A percentile compares a stretch with the other conserved stretches of the same genome.
Evolutionary conservation across 2,113 vertebrate species (phyloP).

Genomic region (Notarius quadriscutis): DNA sequence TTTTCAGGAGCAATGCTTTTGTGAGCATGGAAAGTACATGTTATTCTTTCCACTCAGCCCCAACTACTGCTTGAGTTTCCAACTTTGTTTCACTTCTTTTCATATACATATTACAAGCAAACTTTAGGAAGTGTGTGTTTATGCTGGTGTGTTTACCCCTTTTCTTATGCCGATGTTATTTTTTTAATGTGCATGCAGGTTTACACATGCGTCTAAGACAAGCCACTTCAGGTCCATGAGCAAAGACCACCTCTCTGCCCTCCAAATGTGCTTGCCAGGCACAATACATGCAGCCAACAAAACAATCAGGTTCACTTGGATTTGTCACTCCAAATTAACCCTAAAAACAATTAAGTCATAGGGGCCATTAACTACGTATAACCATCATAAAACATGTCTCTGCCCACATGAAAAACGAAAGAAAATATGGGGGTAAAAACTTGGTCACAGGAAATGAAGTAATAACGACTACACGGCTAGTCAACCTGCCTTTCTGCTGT

Average conservation of each 20-base stretch:
- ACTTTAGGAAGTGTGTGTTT: constrained; percentile 57
- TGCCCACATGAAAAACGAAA: constrained; percentile 55
- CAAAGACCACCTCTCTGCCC: constrained; percentile 50
- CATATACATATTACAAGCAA: background rate
- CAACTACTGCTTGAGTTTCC: constrained; percentile 8
- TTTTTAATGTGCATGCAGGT: constrained; percentile 40
- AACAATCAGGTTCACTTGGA: constrained; percentile 72
- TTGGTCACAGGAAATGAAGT: constrained; percentile 80
- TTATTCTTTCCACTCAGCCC: constrained; percentile 21
- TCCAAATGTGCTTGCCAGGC: constrained; percentile 52
- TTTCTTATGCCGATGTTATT: constrained; percentile 26
- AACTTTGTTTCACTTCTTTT: background rate
- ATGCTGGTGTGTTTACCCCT: constrained; percentile 23
- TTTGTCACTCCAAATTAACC: constrained; percentile 77
- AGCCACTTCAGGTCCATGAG: constrained; percentile 60
- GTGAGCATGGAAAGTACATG: constrained; percentile 27
- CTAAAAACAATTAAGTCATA: constrained; percentile 77
- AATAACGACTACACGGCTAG: constrained; percentile 74
- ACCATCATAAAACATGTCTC: constrained; percentile 75
- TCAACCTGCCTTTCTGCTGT: constrained; percentile 68
- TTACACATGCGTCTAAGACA: constrained; percentile 33
- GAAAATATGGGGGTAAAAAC: constrained; percentile 66
- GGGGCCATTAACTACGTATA: constrained; percentile 73
- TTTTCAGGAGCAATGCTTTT: constrained; percentile 46
- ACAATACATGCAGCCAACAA: constrained; percentile 61